phyloP scores from a whole-genome alignment of 2,888 invertebrate genomes.

The Hyposoter didymator region DNA sequence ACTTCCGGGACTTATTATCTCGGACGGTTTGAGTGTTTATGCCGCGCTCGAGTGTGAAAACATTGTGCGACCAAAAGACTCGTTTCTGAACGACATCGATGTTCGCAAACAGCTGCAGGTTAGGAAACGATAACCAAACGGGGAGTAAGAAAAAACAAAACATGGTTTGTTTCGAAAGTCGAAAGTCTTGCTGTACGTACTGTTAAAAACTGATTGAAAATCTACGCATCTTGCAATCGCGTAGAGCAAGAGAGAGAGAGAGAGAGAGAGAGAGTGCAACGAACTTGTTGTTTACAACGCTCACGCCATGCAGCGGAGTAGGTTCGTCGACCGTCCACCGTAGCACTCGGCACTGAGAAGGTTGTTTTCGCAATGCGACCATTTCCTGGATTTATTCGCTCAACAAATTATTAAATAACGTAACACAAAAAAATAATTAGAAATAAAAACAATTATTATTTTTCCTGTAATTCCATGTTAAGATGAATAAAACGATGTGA shows the following conservation, averaged over 20 bases:
- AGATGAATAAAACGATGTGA: background rate
- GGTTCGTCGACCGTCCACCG: constrained; percentile 53
- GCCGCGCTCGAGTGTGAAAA: background rate
- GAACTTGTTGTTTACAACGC: constrained; percentile 66
- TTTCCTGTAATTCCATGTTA: background rate
- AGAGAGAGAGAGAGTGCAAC: constrained; percentile 53
- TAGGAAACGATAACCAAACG: constrained; percentile 7
- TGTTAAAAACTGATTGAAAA: constrained; percentile 17
- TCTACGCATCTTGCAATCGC: constrained; percentile 38
- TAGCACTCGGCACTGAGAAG: constrained; percentile 36
- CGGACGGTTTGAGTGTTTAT: background rate
- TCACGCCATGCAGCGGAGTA: constrained; percentile 36
- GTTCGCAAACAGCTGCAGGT: constrained; percentile 15
- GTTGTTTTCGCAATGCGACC: constrained; percentile 26
- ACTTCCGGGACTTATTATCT: background rate
- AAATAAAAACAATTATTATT: background rate
- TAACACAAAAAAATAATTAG: background rate
- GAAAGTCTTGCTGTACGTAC: constrained; percentile 12
- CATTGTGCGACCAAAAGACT: background rate
- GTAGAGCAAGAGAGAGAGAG: background rate
- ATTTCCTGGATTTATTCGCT: background rate
- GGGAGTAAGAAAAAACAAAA: background rate
- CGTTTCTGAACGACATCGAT: background rate
- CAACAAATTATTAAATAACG: background rate
- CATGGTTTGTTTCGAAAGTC: constrained; percentile 25